Conservation (phyloP, 2,797 vertebrate genomes). For the Sebastes taczanowskii region DNA sequence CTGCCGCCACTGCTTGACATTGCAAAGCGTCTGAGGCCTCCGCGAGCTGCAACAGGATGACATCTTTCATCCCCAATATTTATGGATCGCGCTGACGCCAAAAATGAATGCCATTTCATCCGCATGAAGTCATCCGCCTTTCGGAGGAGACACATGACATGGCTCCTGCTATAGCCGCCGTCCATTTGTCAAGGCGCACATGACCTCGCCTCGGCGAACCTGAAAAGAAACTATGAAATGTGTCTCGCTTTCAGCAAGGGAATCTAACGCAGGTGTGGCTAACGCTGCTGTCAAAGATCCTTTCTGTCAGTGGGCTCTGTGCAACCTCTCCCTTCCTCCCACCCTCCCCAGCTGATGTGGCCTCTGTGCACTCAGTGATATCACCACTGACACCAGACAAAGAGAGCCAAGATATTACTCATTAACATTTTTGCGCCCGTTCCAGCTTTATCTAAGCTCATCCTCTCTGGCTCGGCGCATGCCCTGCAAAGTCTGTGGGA, state of each 20-base stretch:
- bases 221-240: constrained; percentile 31
- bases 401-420: constrained; percentile 55
- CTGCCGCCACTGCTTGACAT: constrained; percentile 7
- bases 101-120: constrained; percentile 68
- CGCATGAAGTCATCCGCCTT: constrained; percentile 66
- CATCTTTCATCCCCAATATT: constrained; percentile 70
- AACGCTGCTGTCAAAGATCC: constrained; percentile 36
- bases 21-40: constrained; percentile 3
- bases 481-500: not conserved
- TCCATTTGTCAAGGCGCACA: constrained; percentile 41
- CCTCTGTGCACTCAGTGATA: constrained; percentile 52
- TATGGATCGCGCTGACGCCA: constrained; percentile 56
- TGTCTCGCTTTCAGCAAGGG: constrained; percentile 28
- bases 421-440: constrained; percentile 65
- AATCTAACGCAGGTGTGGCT: constrained; percentile 49
- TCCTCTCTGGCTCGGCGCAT: constrained; percentile 25
- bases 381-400: constrained; percentile 51
- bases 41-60: constrained; percentile 43
- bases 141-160: constrained; percentile 45
- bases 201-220: constrained; percentile 31
- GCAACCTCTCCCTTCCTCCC: constrained; percentile 53
- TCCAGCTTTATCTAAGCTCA: constrained; percentile 47
- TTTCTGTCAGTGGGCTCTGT: constrained; percentile 45
- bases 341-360: constrained; percentile 48
- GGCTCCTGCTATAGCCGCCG: constrained; percentile 42